A percentile compares a stretch with the other conserved stretches of the same genome.
phyloP scores from a whole-genome alignment of 2,888 invertebrate genomes.

The Sycophila texana region DNA sequence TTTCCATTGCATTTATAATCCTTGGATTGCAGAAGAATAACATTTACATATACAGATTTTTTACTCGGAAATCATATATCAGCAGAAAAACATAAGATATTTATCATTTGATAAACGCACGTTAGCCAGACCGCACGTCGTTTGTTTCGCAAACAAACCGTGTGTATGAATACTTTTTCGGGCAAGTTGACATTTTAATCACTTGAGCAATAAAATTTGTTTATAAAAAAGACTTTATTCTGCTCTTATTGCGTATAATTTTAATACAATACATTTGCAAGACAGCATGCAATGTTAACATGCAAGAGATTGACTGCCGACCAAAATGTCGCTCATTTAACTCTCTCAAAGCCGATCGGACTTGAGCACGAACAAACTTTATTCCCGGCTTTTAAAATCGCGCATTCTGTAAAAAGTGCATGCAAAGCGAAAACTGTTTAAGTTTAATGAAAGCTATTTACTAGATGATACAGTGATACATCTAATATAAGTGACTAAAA shows the following conservation, averaged over 20 bases:
- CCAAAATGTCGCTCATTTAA: neutral
- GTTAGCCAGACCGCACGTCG: slow-evolving; percentile 18
- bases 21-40: slow-evolving; percentile 53
- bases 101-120: slow-evolving; percentile 24
- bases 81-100: neutral
- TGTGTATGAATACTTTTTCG: no score
- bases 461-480: neutral
- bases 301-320: slow-evolving; percentile 13
- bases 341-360: slow-evolving; percentile 5
- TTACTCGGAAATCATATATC: slow-evolving; percentile 12
- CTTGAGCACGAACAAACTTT: neutral
- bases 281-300: slow-evolving; percentile 42
- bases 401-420: slow-evolving; percentile 42
- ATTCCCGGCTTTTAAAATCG: slow-evolving; percentile 23
- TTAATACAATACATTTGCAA: slow-evolving; percentile 30
- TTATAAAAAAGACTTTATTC: neutral
- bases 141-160: slow-evolving; percentile 18
- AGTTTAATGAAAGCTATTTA: slow-evolving; percentile 11
- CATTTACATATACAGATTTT: slow-evolving; percentile 20
- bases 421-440: slow-evolving; percentile 43
- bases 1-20: slow-evolving; percentile 56
- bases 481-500: neutral
- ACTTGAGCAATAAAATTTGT: no score
- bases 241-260: neutral
- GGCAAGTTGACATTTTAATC: no score